These are phyloP conservation scores for Augochlorella aurata DNA, from an alignment of 2,888 invertebrate species.

Conservation along the genomic window DNA sequence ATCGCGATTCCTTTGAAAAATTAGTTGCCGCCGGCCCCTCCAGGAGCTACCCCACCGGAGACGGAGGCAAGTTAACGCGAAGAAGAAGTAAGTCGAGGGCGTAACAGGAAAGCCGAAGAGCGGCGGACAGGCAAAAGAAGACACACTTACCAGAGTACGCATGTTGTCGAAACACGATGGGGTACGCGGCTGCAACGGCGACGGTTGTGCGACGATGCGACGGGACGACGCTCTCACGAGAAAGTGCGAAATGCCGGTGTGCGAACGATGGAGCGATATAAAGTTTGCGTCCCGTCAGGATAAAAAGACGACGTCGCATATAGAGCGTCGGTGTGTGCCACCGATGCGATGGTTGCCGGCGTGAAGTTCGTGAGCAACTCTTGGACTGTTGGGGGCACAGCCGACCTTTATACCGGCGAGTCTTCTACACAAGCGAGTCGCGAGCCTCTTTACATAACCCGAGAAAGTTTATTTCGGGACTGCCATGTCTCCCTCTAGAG, in stretches of 20 bases:
- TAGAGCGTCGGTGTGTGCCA: conserved; percentile 61
- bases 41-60: no score
- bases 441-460: conserved; percentile 78
- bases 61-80: not conserved
- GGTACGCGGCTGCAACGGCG: conserved; percentile 18
- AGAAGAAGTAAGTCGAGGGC: not conserved
- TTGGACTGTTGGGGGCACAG: conserved; percentile 77
- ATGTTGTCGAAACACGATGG: conserved; percentile 62
- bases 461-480: conserved; percentile 80
- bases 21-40: no score
- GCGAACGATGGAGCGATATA: conserved; percentile 7
- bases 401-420: conserved; percentile 80
- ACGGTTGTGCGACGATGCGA: conserved; percentile 30
- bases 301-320: conserved; percentile 63
- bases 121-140: not conserved
- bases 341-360: conserved; percentile 74
- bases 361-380: conserved; percentile 81
- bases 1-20: no score
- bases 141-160: conserved; percentile 70
- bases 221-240: conserved; percentile 20
- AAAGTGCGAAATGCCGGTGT: conserved; percentile 1
- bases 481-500: conserved; percentile 57
- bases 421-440: conserved; percentile 71
- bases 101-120: not conserved
- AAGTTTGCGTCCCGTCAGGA: conserved; percentile 26